phyloP scores from a whole-genome alignment of 2,888 invertebrate species.

The Drosophila neotestacea region DNA sequence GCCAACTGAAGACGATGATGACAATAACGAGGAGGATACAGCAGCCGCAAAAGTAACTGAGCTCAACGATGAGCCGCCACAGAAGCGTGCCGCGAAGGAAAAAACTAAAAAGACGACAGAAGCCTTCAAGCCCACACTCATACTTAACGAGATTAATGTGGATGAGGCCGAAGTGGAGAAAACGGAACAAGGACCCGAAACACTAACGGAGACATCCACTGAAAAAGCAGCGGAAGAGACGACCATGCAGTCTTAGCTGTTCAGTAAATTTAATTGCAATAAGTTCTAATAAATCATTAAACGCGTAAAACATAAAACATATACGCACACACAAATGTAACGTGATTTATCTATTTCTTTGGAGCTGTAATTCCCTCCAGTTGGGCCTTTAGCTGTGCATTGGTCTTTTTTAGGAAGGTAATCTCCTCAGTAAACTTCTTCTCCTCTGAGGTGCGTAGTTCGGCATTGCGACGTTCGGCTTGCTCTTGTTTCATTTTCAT shows the following conservation, averaged over 20 bases:
- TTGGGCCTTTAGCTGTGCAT: conserved; percentile 96
- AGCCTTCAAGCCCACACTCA: conserved; percentile 83
- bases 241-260: conserved; percentile 30
- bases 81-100: conserved; percentile 49
- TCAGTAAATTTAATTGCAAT: conserved; percentile 54
- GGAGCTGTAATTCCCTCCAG: conserved; percentile 97
- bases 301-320: conserved; percentile 40
- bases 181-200: conserved; percentile 17
- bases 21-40: conserved; percentile 10
- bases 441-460: conserved; percentile 94
- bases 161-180: conserved; percentile 63
- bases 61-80: conserved; percentile 53
- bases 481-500: conserved; percentile 92
- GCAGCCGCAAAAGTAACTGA: conserved; percentile 16
- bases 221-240: conserved; percentile 3
- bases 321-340: conserved; percentile 16
- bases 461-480: conserved; percentile 92
- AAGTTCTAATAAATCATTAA: conserved; percentile 53
- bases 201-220: conserved; percentile 8
- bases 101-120: conserved; percentile 51
- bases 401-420: conserved; percentile 96
- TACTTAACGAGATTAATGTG: conserved; percentile 86
- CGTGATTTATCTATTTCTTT: conserved; percentile 89
- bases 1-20: conserved; percentile 85
- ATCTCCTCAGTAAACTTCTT: conserved; percentile 97